Percentiles rank a stretch among this genome's conserved stretches.
Conservation (phyloP, 2,797 vertebrate genomes). For the Columba guinea region DNA sequence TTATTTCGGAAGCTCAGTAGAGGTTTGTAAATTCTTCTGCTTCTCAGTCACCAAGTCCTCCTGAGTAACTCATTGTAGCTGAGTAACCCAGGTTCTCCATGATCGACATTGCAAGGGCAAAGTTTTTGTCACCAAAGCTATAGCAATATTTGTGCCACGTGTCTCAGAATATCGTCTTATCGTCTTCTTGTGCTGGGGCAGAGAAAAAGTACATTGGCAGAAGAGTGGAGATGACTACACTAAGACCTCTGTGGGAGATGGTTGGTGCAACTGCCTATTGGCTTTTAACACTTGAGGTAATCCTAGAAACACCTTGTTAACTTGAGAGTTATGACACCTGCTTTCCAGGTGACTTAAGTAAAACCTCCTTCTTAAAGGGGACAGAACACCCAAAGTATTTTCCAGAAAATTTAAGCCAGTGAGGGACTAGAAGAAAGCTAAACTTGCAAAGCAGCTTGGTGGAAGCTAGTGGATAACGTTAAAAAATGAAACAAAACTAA, state of each 20-base stretch:
- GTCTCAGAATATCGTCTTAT: neutral
- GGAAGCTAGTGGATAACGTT: neutral
- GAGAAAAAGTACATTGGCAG: no score
- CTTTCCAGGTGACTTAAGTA: neutral
- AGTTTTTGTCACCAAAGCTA: neutral
- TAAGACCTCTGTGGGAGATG: neutral
- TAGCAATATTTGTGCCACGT: neutral
- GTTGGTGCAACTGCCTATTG: neutral
- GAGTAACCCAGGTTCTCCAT: neutral
- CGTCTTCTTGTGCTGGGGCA: neutral
- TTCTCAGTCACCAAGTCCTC: neutral
- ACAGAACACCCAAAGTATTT: neutral
- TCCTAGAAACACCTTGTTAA: neutral
- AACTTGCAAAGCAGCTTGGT: neutral
- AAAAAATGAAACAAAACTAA: neutral
- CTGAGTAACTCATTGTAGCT: neutral
- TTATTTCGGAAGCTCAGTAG: neutral
- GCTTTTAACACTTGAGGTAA: neutral
- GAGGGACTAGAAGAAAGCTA: neutral
- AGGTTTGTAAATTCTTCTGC: neutral
- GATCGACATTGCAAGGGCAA: no score
- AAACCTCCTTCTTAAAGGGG: neutral
- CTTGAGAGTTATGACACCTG: neutral
- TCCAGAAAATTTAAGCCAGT: neutral
- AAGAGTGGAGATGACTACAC: neutral